A percentile compares a stretch with the other conserved stretches of the same genome.
Evolutionary conservation across 1,140 invertebrate genomes (phyloP).

Genomic region (Macrobrachium nipponense): DNA sequence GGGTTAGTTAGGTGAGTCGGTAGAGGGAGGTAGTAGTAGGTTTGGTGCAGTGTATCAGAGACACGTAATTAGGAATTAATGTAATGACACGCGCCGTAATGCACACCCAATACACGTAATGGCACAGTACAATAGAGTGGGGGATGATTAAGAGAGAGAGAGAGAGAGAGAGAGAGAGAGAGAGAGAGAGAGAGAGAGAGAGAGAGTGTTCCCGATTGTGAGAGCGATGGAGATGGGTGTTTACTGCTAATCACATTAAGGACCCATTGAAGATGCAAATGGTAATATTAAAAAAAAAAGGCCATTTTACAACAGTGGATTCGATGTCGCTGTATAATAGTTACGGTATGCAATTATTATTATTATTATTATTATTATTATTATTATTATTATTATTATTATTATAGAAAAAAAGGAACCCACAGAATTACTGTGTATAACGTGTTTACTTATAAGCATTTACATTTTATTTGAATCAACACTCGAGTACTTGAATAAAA

Average conservation of each 20-base stretch:
- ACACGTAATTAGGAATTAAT: slow-evolving; percentile 55
- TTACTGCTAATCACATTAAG: not conserved
- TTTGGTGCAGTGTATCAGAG: slow-evolving; percentile 49
- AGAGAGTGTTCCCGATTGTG: not conserved
- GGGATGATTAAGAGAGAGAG: not conserved
- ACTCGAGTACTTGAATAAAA: too few species aligned
- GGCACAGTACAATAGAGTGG: slow-evolving; percentile 36
- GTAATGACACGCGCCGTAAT: slow-evolving; percentile 54
- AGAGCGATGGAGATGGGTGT: not conserved
- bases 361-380: too few species aligned
- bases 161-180: not conserved
- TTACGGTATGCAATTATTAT: too few species aligned
- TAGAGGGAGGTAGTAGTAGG: slow-evolving; percentile 19
- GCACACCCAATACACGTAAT: slow-evolving; percentile 54
- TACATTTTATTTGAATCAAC: too few species aligned
- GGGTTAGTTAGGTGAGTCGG: not conserved
- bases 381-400: too few species aligned
- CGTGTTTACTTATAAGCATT: too few species aligned
- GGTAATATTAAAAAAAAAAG: too few species aligned
- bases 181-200: slow-evolving; percentile 2
- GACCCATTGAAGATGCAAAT: not conserved
- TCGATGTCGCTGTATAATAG: too few species aligned
- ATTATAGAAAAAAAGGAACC: too few species aligned
- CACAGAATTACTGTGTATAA: too few species aligned
- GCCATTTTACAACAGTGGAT: too few species aligned